Conservation (phyloP, 2,888 invertebrate genomes). For the Chrysodeixis includens region DNA sequence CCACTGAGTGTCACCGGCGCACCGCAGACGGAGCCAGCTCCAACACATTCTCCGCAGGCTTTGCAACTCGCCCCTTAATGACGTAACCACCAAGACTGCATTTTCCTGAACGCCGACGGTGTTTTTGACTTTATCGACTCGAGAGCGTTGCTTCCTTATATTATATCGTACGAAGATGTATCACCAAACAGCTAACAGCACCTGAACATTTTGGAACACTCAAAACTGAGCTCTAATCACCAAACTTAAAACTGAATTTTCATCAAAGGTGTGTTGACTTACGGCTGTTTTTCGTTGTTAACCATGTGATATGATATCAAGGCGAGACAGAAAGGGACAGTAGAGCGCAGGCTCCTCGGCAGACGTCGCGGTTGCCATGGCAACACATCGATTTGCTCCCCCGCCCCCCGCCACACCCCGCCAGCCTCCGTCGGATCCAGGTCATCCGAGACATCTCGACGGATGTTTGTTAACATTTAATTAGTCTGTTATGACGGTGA, state of each 20-base stretch:
- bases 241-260: background rate
- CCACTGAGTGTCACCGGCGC: slow-evolving; percentile 75
- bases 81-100: slow-evolving; percentile 51
- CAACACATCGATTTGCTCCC: slow-evolving; percentile 87
- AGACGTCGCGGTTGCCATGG: slow-evolving; percentile 88
- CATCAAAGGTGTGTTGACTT: slow-evolving; percentile 25
- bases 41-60: slow-evolving; percentile 34
- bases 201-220: slow-evolving; percentile 11
- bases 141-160: slow-evolving; percentile 83
- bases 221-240: slow-evolving; percentile 51
- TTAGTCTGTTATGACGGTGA: slow-evolving; percentile 46
- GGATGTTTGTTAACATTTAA: slow-evolving; percentile 64
- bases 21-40: slow-evolving; percentile 68
- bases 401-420: slow-evolving; percentile 67
- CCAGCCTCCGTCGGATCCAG: slow-evolving; percentile 85
- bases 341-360: slow-evolving; percentile 88
- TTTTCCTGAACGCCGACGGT: slow-evolving; percentile 58
- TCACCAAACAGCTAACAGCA: slow-evolving; percentile 57
- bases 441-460: slow-evolving; percentile 80
- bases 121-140: slow-evolving; percentile 81
- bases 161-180: slow-evolving; percentile 81
- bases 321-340: slow-evolving; percentile 89
- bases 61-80: slow-evolving; percentile 57
- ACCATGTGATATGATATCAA: slow-evolving; percentile 87
- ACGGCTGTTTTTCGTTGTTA: slow-evolving; percentile 58